Evolutionary conservation across 1,140 invertebrate genomes (phyloP).

Genomic region (Listronotus oregonensis): DNA sequence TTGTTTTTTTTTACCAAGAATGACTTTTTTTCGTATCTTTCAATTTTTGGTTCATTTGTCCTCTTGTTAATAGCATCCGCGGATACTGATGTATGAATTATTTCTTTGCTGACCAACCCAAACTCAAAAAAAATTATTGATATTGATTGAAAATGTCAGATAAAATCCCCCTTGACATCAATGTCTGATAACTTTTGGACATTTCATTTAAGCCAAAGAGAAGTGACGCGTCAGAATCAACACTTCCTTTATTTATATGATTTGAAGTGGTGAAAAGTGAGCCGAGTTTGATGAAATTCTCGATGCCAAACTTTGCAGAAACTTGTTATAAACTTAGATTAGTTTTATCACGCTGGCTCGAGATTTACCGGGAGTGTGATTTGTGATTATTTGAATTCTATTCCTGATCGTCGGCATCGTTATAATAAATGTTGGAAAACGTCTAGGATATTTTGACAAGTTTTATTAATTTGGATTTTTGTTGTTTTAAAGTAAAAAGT

Average conservation of each 20-base stretch:
- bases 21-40: too few species aligned
- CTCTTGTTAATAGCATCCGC: too few species aligned
- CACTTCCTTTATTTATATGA: conserved; percentile 28
- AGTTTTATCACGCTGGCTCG: conserved; percentile 33
- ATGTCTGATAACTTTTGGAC: conserved; percentile 16
- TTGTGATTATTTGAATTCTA: conserved; percentile 32
- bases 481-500: too few species aligned
- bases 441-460: not conserved
- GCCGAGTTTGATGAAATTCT: conserved; percentile 29
- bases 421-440: conserved; percentile 6
- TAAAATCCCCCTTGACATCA: conserved; percentile 7
- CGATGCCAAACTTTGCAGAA: conserved; percentile 23
- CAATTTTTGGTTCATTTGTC: too few species aligned
- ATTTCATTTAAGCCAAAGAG: conserved; percentile 13
- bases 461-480: not conserved
- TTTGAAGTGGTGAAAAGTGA: conserved; percentile 23
- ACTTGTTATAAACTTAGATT: conserved; percentile 43
- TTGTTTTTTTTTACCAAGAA: too few species aligned
- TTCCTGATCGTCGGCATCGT: conserved; percentile 7
- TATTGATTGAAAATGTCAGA: not conserved
- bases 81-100: too few species aligned
- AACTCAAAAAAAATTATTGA: too few species aligned
- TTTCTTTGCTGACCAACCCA: too few species aligned
- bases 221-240: conserved; percentile 25
- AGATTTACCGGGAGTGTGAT: conserved; percentile 18